These are phyloP conservation scores for Romanomermis culicivorax DNA, from an alignment of 2,888 invertebrate genomes.

Conservation along the genomic window DNA sequence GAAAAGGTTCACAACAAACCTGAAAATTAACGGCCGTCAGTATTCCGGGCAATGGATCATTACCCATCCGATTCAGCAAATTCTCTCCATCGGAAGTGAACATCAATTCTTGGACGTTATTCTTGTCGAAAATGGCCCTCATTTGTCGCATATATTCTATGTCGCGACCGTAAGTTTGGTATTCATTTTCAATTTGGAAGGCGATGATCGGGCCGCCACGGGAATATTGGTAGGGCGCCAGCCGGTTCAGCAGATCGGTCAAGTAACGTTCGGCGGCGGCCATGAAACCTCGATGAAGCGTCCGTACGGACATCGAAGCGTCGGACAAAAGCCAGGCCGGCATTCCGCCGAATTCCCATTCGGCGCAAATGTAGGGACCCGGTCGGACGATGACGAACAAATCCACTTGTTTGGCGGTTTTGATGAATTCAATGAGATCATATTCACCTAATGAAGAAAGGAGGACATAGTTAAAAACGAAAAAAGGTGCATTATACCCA, in stretches of 20 bases:
- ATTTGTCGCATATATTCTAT: conserved; percentile 44
- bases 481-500: too few relatives aligned
- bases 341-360: conserved; percentile 41
- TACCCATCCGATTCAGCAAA: conserved; percentile 38
- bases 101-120: background rate
- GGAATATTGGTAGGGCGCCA: conserved; percentile 28
- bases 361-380: conserved; percentile 24
- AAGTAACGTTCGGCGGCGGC: conserved; percentile 28
- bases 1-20: conserved; percentile 14
- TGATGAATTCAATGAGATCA: background rate
- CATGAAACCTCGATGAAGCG: conserved; percentile 36
- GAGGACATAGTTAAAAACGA: too few relatives aligned
- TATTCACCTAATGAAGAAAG: too few relatives aligned
- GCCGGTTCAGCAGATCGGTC: conserved; percentile 24
- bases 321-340: conserved; percentile 47
- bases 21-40: conserved; percentile 43
- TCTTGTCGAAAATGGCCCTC: conserved; percentile 27
- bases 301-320: conserved; percentile 27
- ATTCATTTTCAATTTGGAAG: conserved; percentile 49
- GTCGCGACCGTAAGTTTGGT: conserved; percentile 62
- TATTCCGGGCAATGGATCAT: conserved; percentile 44
- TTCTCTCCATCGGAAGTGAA: conserved; percentile 19
- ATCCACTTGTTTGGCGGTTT: conserved; percentile 4
- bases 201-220: conserved; percentile 32
- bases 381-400: conserved; percentile 18